Percentiles rank a stretch among this genome's conserved stretches.
Evolutionary conservation across 2,888 invertebrate genomes (phyloP).

Genomic region (Cremastinae sp.): DNA sequence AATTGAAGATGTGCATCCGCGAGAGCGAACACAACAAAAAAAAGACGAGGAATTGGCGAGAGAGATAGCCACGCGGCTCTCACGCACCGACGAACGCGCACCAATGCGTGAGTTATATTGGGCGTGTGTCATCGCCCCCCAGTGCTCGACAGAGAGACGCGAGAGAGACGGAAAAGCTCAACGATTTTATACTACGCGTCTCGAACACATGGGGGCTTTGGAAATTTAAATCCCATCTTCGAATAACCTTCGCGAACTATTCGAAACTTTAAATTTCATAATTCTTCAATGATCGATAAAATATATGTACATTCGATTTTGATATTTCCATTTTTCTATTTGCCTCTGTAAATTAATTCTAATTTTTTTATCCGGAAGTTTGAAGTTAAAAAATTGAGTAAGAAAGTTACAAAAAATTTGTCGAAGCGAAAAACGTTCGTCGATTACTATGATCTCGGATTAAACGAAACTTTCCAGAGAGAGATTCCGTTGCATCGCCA

Average conservation of each 20-base stretch:
- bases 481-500: constrained; percentile 8
- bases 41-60: constrained; percentile 1
- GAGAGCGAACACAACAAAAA: constrained; percentile 40
- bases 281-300: too few species aligned
- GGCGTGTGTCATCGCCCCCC: constrained; percentile 76
- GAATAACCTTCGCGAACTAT: constrained; percentile 27
- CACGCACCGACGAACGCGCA: constrained; percentile 62
- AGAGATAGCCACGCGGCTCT: constrained; percentile 48
- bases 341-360: too few species aligned
- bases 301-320: too few species aligned
- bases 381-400: too few species aligned
- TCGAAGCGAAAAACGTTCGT: too few species aligned
- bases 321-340: too few species aligned
- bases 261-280: constrained; percentile 21
- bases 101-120: constrained; percentile 70
- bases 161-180: constrained; percentile 10
- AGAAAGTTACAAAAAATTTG: too few species aligned
- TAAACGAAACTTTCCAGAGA: too few species aligned
- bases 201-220: constrained; percentile 69
- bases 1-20: constrained; percentile 51
- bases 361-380: too few species aligned
- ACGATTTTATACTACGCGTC: constrained; percentile 66
- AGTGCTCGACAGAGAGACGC: constrained; percentile 36
- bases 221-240: constrained; percentile 58
- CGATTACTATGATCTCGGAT: too few species aligned